These are phyloP conservation scores for Pseudoips prasinana DNA, from an alignment of 2,888 invertebrate species.

Conservation along the genomic window DNA sequence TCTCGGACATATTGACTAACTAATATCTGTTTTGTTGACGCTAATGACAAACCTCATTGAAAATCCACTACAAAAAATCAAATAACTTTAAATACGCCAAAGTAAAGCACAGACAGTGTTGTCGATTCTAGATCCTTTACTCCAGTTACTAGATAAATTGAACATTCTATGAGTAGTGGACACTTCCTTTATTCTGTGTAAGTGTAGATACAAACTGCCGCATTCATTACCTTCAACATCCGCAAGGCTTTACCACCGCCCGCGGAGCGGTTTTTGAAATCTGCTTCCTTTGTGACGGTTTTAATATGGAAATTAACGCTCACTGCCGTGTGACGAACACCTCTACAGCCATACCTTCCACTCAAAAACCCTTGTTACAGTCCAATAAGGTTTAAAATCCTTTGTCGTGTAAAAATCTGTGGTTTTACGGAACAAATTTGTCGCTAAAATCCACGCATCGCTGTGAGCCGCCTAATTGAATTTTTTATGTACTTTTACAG, in stretches of 20 bases:
- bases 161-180: no score
- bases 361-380: slow-evolving; percentile 26
- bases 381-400: slow-evolving; percentile 35
- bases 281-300: slow-evolving; percentile 81
- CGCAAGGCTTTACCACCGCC: slow-evolving; percentile 25
- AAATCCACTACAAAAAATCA: no score
- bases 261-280: slow-evolving; percentile 76
- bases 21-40: no score
- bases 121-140: no score
- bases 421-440: slow-evolving; percentile 43
- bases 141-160: no score
- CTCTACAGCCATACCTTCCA: slow-evolving; percentile 55
- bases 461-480: slow-evolving; percentile 57
- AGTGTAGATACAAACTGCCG: no score
- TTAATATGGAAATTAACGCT: slow-evolving; percentile 82
- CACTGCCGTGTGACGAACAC: slow-evolving; percentile 69
- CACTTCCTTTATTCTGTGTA: no score
- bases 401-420: slow-evolving; percentile 15
- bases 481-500: slow-evolving; percentile 55
- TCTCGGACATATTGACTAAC: no score
- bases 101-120: no score
- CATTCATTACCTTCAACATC: slow-evolving; percentile 35
- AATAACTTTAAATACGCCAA: no score
- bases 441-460: slow-evolving; percentile 52
- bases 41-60: no score